Evolutionary conservation across 1,140 invertebrate genomes (phyloP).

Genomic region (Anagrus nilaparvatae): DNA sequence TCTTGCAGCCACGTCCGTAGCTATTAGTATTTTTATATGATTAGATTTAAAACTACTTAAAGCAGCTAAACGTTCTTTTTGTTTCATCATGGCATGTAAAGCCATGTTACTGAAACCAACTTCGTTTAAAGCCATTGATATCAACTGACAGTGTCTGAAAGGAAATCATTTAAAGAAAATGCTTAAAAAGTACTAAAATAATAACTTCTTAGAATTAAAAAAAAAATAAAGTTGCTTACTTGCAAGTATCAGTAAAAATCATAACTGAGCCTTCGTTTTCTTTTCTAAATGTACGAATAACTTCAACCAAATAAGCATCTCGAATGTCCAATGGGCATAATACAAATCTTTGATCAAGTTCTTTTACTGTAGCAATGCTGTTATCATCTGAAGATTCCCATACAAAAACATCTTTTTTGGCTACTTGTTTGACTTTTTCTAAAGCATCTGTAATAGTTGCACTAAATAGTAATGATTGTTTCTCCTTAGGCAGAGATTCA

Average conservation of each 20-base stretch:
- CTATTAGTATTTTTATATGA: constrained; percentile 76
- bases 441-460: neutral
- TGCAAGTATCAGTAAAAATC: constrained; percentile 91
- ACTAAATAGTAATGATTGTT: neutral
- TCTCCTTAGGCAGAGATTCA: neutral
- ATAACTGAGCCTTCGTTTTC: constrained; percentile 73
- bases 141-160: constrained; percentile 66
- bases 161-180: too few species aligned
- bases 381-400: constrained; percentile 56
- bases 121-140: constrained; percentile 76
- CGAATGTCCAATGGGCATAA: constrained; percentile 81
- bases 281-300: constrained; percentile 66
- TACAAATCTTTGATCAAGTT: constrained; percentile 82
- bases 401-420: constrained; percentile 47
- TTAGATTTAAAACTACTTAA: constrained; percentile 81
- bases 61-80: constrained; percentile 67
- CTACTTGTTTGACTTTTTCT: too few species aligned
- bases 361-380: constrained; percentile 69
- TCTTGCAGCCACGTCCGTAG: constrained; percentile 93
- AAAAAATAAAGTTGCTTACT: constrained; percentile 47
- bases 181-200: neutral
- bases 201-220: neutral
- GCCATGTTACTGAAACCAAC: constrained; percentile 81
- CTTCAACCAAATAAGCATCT: constrained; percentile 88
- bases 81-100: constrained; percentile 76